These are phyloP conservation scores for Cotesia congregata DNA, from an alignment of 2,888 invertebrate genomes.

Conservation along the genomic window DNA sequence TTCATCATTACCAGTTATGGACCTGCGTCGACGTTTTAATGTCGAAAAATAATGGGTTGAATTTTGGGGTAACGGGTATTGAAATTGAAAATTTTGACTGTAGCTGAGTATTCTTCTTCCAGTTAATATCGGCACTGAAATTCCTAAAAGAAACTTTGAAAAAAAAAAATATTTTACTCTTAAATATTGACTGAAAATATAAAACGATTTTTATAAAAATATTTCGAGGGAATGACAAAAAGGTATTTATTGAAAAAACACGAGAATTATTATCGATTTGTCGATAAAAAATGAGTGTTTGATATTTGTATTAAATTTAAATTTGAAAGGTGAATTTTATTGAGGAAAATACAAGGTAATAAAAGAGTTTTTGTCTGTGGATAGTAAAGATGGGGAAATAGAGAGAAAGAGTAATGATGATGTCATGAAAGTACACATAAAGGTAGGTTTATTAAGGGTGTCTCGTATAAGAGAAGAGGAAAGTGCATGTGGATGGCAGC, in stretches of 20 bases:
- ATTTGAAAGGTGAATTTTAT: neutral
- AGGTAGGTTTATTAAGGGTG: slow-evolving; percentile 5
- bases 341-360: slow-evolving; percentile 17
- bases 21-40: slow-evolving; percentile 53
- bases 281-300: neutral
- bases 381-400: neutral
- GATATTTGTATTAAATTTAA: neutral
- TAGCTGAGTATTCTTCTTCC: slow-evolving; percentile 73
- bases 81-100: slow-evolving; percentile 78
- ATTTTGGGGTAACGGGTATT: slow-evolving; percentile 74
- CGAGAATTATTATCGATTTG: neutral
- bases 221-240: no score
- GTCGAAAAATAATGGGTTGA: slow-evolving; percentile 71
- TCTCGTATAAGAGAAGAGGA: neutral
- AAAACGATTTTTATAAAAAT: no score
- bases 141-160: slow-evolving; percentile 74
- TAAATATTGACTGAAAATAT: no score
- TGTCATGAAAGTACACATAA: slow-evolving; percentile 1
- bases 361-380: slow-evolving; percentile 14
- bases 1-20: slow-evolving; percentile 33
- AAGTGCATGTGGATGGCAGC: slow-evolving; percentile 13
- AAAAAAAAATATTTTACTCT: no score
- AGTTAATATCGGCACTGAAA: slow-evolving; percentile 74
- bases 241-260: no score
- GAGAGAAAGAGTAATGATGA: neutral